Evolutionary conservation across 2,888 invertebrate genomes (phyloP).

Genomic region (Trissolcus brochymenae): DNA sequence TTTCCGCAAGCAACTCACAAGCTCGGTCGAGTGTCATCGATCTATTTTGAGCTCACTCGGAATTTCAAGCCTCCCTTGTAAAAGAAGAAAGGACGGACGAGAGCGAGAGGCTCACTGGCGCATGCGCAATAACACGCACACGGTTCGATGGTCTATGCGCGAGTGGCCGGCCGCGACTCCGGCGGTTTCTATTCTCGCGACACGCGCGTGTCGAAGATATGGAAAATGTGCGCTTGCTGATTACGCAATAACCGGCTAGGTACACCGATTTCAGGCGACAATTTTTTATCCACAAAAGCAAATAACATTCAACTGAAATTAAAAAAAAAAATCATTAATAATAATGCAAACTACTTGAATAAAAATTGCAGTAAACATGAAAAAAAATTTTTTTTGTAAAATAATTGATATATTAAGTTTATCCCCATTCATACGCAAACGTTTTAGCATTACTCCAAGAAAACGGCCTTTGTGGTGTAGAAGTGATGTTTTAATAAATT

Average conservation of each 20-base stretch:
- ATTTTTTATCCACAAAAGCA: too few relatives aligned
- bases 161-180: slow-evolving; percentile 58
- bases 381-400: too few relatives aligned
- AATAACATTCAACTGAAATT: too few relatives aligned
- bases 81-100: slow-evolving; percentile 35
- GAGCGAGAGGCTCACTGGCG: slow-evolving; percentile 37
- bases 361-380: too few relatives aligned
- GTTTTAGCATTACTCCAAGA: too few relatives aligned
- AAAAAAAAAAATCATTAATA: too few relatives aligned
- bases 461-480: too few relatives aligned
- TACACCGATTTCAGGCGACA: background rate
- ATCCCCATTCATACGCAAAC: too few relatives aligned
- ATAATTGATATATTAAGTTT: too few relatives aligned
- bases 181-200: slow-evolving; percentile 48
- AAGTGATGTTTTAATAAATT: too few relatives aligned
- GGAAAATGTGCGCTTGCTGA: slow-evolving; percentile 15
- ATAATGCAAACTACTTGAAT: too few relatives aligned
- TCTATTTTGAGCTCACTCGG: slow-evolving; percentile 75
- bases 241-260: slow-evolving; percentile 31
- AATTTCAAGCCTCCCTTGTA: slow-evolving; percentile 71
- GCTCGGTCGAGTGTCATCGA: slow-evolving; percentile 75
- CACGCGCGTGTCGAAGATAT: slow-evolving; percentile 32
- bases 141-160: slow-evolving; percentile 61
- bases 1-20: slow-evolving; percentile 61
- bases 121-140: slow-evolving; percentile 58